phyloP scores from a whole-genome alignment of 2,888 invertebrate genomes.

The Hoplodrina blanda region DNA sequence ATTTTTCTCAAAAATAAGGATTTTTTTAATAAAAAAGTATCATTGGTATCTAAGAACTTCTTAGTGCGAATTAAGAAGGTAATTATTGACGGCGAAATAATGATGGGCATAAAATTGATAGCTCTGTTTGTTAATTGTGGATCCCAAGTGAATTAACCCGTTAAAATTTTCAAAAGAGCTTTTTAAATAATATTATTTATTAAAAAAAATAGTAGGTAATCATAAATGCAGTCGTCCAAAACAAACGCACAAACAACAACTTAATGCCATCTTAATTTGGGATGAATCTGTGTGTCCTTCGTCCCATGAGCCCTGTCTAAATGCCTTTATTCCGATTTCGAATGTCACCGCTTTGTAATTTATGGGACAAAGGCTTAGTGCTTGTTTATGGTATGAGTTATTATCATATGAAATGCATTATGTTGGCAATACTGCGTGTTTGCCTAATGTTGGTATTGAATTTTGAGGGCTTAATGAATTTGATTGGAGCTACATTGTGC shows the following conservation, averaged over 20 bases:
- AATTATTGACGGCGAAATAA: no score
- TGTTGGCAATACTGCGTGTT: conserved; percentile 44
- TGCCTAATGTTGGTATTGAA: conserved; percentile 38
- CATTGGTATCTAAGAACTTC: no score
- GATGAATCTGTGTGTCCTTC: conserved; percentile 71
- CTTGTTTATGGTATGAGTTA: conserved; percentile 80
- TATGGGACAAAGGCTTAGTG: conserved; percentile 78
- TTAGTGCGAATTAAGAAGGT: no score
- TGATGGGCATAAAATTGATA: no score
- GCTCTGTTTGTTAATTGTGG: background rate
- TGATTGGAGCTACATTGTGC: conserved; percentile 1
- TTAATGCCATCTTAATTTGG: conserved; percentile 80
- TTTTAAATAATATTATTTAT: no score
- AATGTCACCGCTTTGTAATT: conserved; percentile 84
- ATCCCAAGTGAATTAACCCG: background rate
- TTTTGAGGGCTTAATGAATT: conserved; percentile 37
- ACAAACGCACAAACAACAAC: conserved; percentile 67
- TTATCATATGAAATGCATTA: conserved; percentile 63
- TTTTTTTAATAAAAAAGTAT: no score
- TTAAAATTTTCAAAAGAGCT: no score
- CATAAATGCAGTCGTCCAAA: conserved; percentile 27
- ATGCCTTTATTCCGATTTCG: conserved; percentile 80
- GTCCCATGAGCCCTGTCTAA: conserved; percentile 70
- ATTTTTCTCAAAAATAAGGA: no score
- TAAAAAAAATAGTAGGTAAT: no score